Evolutionary conservation across 2,113 vertebrate genomes (phyloP).

Genomic region (Erythrolamprus reginae): DNA sequence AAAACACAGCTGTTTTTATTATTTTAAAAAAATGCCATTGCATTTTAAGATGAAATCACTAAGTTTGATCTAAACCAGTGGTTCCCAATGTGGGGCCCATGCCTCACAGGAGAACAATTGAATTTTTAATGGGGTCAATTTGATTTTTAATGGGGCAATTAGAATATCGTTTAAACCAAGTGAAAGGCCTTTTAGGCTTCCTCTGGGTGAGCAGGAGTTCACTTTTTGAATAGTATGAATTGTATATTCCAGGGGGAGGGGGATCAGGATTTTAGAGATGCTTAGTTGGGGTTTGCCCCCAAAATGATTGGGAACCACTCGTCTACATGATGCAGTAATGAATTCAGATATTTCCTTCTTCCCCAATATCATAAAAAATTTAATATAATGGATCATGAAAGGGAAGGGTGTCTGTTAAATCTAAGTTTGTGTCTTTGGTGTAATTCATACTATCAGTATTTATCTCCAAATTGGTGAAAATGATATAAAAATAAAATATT

Average conservation of each 20-base stretch:
- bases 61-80: no score
- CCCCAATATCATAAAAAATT: neutral
- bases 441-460: neutral
- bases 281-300: no score
- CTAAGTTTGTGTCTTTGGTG: neutral
- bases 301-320: neutral
- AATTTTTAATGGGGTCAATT: no score
- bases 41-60: neutral
- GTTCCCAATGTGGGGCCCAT: no score
- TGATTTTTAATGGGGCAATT: no score
- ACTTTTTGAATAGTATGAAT: no score
- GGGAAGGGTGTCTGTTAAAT: neutral
- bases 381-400: neutral
- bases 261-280: no score
- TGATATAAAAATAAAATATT: neutral
- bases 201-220: no score
- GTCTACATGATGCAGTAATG: neutral
- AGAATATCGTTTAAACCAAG: no score
- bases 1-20: neutral
- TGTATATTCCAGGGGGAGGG: no score
- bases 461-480: neutral
- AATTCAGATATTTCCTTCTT: neutral
- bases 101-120: no score
- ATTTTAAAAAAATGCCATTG: neutral
- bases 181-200: no score